Evolutionary conservation across 2,797 vertebrate species (phyloP).

Genomic region (Phrynocephalus vlangalii): DNA sequence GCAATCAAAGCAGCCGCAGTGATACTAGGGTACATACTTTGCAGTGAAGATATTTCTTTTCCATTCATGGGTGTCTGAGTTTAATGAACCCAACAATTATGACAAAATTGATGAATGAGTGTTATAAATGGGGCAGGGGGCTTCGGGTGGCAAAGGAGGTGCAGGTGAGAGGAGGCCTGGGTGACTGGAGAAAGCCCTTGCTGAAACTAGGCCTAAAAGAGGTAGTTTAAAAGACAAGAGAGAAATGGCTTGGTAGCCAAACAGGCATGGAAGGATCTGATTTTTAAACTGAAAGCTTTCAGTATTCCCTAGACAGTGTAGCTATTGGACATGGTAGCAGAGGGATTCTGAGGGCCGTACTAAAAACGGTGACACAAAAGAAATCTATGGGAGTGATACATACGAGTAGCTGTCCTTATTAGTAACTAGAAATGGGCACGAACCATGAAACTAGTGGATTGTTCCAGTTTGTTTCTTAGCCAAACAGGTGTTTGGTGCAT

Average conservation of each 20-base stretch:
- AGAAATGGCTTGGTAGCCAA: neutral
- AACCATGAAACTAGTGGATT: no score
- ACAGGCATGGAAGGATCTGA: neutral
- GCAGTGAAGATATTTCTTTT: slow-evolving; percentile 27
- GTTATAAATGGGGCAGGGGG: neutral
- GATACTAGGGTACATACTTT: neutral
- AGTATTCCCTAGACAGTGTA: neutral
- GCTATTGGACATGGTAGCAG: no score
- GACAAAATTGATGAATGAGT: slow-evolving; percentile 28
- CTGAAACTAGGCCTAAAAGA: neutral
- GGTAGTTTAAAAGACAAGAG: neutral
- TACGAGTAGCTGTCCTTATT: no score
- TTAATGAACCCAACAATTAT: slow-evolving; percentile 37
- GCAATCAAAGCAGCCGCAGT: neutral
- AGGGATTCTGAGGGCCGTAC: no score
- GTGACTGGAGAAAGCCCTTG: neutral
- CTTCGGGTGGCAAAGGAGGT: slow-evolving; percentile 5
- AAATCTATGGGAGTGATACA: no score
- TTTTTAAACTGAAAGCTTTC: neutral
- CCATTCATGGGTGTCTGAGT: slow-evolving; percentile 21
- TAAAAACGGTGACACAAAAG: no score
- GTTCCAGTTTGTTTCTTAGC: no score
- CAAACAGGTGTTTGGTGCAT: no score
- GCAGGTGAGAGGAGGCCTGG: neutral
- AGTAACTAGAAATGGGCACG: no score